Evolutionary conservation across 1,140 invertebrate species (phyloP), one percentile per base, ranked within the genome.

Genomic region (Halictus rubicundus): DNA sequence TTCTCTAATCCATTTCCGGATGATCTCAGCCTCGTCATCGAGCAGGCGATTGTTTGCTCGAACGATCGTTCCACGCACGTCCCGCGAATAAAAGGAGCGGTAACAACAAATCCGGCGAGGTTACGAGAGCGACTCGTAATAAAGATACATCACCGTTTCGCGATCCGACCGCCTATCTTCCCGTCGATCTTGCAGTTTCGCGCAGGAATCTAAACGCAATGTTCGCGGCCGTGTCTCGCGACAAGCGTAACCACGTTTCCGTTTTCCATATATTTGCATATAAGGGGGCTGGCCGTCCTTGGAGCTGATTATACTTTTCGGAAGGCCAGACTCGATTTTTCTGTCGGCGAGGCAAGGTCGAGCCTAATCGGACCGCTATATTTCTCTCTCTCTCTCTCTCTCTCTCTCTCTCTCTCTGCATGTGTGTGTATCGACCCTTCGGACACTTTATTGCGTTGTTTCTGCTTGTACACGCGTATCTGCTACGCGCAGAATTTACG

Each of bases 291-390:
- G 42, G 42, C 14, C 42, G 83, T 78, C 84, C 84, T 85, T 85
- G 84, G 12, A 42, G 25, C 49, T 60, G 54, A 85, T 85, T 85
- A 85, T 85, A 66, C 83, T 85, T 85, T 85, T 78, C 49, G 83
- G 49, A 85, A 84, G 78, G 75, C 52, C 78, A 32, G 39, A 39
- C 42, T 14, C 21, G 21, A 60, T 61, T 77, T 64, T 78, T 3
- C 49, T 19, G 21, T 6, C 1, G n/a, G 9, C 9, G 60, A 12
- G 25, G 0, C 46, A 64, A 73, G 46, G 69, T 8, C 46, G 25
- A 23, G 42, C 42, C 69, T 78, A 71, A 71, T 78, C 69, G 68
- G 54, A 57, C 7, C 54, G 42, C 10, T 32, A 32, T 3, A 32
- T 32, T 4, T 3, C 5, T 32, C 32, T 32, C 32, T 32, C 32